phyloP scores from a whole-genome alignment of 2,888 invertebrate genomes.

The Thymelicus acteon region DNA sequence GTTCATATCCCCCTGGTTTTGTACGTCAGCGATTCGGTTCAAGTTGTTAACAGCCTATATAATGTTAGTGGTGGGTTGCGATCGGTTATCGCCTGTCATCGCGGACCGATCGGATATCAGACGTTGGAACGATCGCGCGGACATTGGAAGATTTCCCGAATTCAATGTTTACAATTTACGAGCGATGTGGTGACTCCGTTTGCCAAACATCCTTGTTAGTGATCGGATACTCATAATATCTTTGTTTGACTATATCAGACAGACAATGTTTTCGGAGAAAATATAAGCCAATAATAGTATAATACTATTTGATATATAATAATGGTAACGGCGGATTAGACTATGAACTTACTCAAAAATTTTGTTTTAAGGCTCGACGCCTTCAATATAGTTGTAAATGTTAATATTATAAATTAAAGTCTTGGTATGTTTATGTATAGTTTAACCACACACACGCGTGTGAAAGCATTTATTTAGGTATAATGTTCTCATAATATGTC shows the following conservation, averaged over 20 bases:
- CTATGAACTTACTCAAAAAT: too few relatives aligned
- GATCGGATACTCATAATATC: constrained; percentile 14
- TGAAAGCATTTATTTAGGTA: too few relatives aligned
- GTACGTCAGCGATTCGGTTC: constrained; percentile 16
- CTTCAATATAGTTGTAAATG: too few relatives aligned
- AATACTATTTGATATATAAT: too few relatives aligned
- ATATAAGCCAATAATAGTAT: too few relatives aligned
- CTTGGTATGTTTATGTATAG: too few relatives aligned
- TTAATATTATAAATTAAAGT: too few relatives aligned
- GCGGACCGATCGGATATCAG: constrained; percentile 17
- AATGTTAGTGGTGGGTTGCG: constrained; percentile 5
- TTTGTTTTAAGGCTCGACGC: too few relatives aligned
- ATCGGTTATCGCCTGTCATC: constrained; percentile 54
- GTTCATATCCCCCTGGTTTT: background rate
- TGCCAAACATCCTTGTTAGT: constrained; percentile 39
- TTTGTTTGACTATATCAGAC: background rate
- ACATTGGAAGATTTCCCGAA: constrained; percentile 37
- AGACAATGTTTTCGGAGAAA: too few relatives aligned
- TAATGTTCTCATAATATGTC: too few relatives aligned
- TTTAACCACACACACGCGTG: too few relatives aligned
- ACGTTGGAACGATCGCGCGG: background rate
- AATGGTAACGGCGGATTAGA: too few relatives aligned
- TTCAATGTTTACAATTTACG: constrained; percentile 38
- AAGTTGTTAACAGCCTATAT: background rate
- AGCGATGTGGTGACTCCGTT: constrained; percentile 41